A percentile compares a stretch with the other conserved stretches of the same genome.
Evolutionary conservation across 2,888 invertebrate genomes (phyloP).

Genomic region (Dynastes tityus): DNA sequence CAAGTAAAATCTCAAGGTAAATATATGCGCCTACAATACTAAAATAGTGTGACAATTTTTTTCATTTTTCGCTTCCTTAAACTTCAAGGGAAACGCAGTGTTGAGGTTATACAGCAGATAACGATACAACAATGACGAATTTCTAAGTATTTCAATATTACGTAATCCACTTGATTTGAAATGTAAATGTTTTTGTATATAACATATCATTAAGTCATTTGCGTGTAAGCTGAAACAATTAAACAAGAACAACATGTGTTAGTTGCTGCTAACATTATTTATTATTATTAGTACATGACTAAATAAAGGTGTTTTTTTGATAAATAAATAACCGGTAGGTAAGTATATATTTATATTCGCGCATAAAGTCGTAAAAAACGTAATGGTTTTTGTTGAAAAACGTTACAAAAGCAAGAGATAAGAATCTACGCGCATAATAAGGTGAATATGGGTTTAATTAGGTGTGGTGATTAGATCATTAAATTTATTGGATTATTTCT

Average conservation of each 20-base stretch:
- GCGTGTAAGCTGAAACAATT: conserved; percentile 32
- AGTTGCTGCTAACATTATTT: neutral
- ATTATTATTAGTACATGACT: conserved; percentile 19
- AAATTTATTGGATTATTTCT: conserved; percentile 24
- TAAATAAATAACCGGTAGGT: neutral
- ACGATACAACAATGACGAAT: conserved; percentile 47
- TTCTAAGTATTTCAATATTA: conserved; percentile 52
- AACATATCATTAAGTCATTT: conserved; percentile 60
- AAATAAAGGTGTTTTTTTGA: neutral
- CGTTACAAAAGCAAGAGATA: conserved; percentile 15
- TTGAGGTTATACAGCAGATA: conserved; percentile 39
- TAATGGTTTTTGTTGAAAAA: neutral
- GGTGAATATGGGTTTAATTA: conserved; percentile 20
- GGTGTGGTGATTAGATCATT: conserved; percentile 26
- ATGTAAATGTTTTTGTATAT: conserved; percentile 59
- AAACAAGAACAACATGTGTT: conserved; percentile 19
- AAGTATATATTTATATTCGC: conserved; percentile 1
- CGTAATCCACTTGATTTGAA: conserved; percentile 55
- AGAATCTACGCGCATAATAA: neutral
- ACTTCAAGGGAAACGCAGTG: conserved; percentile 34
- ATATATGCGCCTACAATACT: conserved; percentile 3
- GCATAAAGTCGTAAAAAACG: neutral
- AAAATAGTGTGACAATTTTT: conserved; percentile 28
- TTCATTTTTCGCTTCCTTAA: conserved; percentile 42
- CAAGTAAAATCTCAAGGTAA: conserved; percentile 54